Percentiles rank a stretch among this genome's conserved stretches.
phyloP scores from a whole-genome alignment of 2,888 invertebrate species.

The Sesia apiformis region DNA sequence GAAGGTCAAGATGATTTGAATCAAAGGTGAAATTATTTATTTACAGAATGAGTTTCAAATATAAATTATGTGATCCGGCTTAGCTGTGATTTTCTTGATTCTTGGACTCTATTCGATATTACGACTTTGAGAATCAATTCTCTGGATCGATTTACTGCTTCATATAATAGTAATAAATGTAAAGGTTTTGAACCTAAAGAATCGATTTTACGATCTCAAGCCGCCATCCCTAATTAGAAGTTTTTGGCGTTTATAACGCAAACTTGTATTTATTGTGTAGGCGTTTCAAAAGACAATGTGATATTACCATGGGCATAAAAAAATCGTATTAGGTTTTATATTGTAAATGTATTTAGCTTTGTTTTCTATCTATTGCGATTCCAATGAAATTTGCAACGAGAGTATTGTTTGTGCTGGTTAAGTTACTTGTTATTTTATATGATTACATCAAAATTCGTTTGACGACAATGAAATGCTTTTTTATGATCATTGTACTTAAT shows the following conservation, averaged over 20 bases:
- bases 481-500: neutral
- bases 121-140: no score
- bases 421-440: neutral
- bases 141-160: no score
- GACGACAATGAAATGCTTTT: no score
- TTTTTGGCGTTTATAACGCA: neutral
- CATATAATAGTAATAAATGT: no score
- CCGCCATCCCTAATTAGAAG: neutral
- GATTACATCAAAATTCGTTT: neutral
- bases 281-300: neutral
- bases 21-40: no score
- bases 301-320: neutral
- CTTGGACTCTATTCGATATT: no score
- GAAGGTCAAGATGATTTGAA: no score
- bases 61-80: no score
- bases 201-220: no score
- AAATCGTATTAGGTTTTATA: neutral
- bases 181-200: no score
- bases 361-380: conserved; percentile 19
- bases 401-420: conserved; percentile 11
- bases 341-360: conserved; percentile 1
- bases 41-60: no score
- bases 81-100: no score
- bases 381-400: conserved; percentile 28
- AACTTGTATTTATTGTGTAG: neutral